phyloP scores from a whole-genome alignment of 2,113 vertebrate species.

The Oncorhynchus clarkii region DNA sequence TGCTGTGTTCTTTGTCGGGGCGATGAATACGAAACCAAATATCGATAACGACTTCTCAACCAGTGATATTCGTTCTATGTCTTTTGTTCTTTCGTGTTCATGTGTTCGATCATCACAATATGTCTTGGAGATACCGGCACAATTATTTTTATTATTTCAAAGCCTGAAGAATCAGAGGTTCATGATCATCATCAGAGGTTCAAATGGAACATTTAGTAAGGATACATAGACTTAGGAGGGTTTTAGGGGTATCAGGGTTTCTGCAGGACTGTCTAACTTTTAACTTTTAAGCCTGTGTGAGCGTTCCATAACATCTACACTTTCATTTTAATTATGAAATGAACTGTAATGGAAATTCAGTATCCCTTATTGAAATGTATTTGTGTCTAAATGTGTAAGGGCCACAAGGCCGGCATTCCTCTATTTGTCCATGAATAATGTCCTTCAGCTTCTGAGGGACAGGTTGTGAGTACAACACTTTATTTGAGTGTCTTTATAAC shows the following conservation, averaged over 20 bases:
- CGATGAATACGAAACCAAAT: constrained; percentile 3
- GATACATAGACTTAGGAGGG: no score
- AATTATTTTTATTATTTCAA: no score
- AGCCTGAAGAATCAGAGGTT: no score
- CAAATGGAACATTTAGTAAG: no score
- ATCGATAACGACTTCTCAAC: not conserved
- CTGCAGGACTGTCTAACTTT: not conserved
- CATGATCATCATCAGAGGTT: no score
- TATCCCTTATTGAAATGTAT: no score
- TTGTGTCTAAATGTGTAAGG: not conserved
- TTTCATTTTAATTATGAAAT: no score
- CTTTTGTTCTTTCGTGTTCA: not conserved
- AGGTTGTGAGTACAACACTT: not conserved
- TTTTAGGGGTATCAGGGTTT: no score
- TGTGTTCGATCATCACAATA: not conserved
- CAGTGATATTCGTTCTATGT: constrained; percentile 17
- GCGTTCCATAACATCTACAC: not conserved
- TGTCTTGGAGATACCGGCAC: not conserved
- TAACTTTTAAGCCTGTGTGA: not conserved
- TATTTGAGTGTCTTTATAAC: not conserved
- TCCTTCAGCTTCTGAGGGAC: not conserved
- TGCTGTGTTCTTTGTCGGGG: constrained; percentile 30
- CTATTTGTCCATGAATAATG: not conserved
- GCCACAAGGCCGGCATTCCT: not conserved
- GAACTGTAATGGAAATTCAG: no score